Evolutionary conservation across 2,113 vertebrate species (phyloP).

Genomic region (Colossoma macropomum): DNA sequence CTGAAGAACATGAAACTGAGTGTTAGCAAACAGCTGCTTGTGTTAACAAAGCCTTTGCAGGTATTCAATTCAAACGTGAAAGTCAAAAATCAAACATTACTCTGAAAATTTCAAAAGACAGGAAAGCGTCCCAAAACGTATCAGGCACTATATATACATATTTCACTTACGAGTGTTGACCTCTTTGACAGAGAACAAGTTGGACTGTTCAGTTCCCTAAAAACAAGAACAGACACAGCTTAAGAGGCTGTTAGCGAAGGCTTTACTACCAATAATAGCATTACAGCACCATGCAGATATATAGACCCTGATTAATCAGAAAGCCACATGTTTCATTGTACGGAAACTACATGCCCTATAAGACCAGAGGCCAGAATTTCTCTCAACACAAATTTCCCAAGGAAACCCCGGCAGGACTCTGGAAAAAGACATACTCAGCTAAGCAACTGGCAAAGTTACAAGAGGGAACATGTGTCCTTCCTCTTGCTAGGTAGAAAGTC

Average conservation of each 20-base stretch:
- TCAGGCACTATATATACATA: too few relatives aligned
- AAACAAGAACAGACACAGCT: neutral
- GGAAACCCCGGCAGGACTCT: slow-evolving; percentile 25
- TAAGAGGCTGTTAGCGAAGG: neutral
- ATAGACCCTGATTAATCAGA: slow-evolving; percentile 5
- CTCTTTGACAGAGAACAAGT: too few relatives aligned
- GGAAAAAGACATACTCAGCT: neutral
- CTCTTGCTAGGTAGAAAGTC: slow-evolving; percentile 17
- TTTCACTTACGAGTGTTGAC: too few relatives aligned
- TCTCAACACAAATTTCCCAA: slow-evolving; percentile 21
- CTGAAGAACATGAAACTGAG: too few relatives aligned
- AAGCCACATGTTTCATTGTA: slow-evolving; percentile 1
- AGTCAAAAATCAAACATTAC: too few relatives aligned
- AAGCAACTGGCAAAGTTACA: slow-evolving; percentile 24
- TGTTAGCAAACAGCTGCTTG: too few relatives aligned
- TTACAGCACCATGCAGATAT: neutral
- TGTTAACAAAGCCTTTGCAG: too few relatives aligned
- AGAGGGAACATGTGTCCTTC: slow-evolving; percentile 39
- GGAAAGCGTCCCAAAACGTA: too few relatives aligned
- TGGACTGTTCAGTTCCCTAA: too few relatives aligned
- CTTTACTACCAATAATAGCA: neutral
- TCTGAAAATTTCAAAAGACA: too few relatives aligned
- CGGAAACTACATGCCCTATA: neutral
- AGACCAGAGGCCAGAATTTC: neutral
- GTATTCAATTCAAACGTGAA: too few relatives aligned